These are phyloP conservation scores for Machaerirhynchus nigripectus DNA, from an alignment of 2,113 vertebrate species.

Conservation along the genomic window DNA sequence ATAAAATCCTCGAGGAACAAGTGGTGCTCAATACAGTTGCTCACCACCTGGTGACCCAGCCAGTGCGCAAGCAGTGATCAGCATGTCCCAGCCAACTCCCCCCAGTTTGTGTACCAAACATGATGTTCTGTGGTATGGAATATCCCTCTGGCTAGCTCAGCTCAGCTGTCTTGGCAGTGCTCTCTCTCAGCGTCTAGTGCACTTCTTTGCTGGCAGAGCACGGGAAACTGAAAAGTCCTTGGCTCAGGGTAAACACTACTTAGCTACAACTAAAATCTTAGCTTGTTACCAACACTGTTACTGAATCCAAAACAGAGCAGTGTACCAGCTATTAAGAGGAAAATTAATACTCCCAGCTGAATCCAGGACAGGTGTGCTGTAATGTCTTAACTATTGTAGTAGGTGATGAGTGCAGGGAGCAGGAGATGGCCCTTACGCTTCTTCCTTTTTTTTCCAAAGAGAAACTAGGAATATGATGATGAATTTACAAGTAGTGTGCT, in stretches of 20 bases:
- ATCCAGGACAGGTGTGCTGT: not conserved
- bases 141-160: not conserved
- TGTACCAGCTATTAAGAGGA: not conserved
- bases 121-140: not conserved
- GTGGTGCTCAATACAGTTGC: not conserved
- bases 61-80: not conserved
- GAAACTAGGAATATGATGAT: not conserved
- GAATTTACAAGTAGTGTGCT: not conserved
- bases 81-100: not conserved
- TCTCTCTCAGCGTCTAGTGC: not conserved
- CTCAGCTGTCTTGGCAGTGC: not conserved
- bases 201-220: not conserved
- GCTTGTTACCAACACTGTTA: not conserved
- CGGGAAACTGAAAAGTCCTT: not conserved
- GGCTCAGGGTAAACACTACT: not conserved
- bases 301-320: not conserved
- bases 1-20: not conserved
- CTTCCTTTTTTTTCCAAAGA: not conserved
- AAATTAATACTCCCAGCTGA: not conserved
- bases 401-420: not conserved
- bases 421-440: rapidly evolving
- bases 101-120: not conserved
- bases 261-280: not conserved
- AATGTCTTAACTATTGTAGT: not conserved
- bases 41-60: not conserved